Base-by-base conservation (phyloP, 2,113 vertebrate species). In the Xyrauchen texanus region DNA sequence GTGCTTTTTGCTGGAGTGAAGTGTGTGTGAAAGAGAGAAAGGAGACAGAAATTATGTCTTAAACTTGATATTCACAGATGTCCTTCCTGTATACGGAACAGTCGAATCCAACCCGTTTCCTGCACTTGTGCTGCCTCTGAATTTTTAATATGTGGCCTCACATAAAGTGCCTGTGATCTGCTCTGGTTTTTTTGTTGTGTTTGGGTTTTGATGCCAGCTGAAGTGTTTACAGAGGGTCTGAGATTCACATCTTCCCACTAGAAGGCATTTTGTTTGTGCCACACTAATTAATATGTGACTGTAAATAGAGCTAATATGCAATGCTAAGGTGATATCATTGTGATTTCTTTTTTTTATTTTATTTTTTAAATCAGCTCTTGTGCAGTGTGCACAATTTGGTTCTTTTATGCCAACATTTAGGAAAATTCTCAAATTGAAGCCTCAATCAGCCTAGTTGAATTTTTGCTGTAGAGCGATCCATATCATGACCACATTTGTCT, bases 91-190 rank as follows among this genome's bases (percentile, higher is more conserved):
- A 61, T 7, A 76, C 51, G 44, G 45, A 47, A 34, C 21, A 34
- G 10, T 83, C 76, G 58, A 70, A 69, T 70, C 77, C 49, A 61
- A 9, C 16, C 65, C 0, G 9, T 80, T 82, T 83, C 72, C 77
- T 82, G 67, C 66, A 70, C 70, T 79, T 53, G 49, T 49, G 61
- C 55, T 72, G 77, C 62, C 76, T 63, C 67, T 3, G 21, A 34
- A 34, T n/a, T 57, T 57, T 53, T 53, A 53, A 57, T 5, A 57
- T 57, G 47, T 60, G 53, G 55, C 16, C 66, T 12, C 45, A 64
- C 57, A 51, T 21, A 11, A 42, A 47, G 55, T 16, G n/a, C 8
- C 42, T 57, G 12, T 63, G 58, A 68, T 64, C 74, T 64, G 71
- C 42, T 57, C 51, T 57, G 61, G 60, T 64, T n/a, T n/a, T n/a